phyloP scores from a whole-genome alignment of 2,797 vertebrate genomes.

The Cheirogaleus major region DNA sequence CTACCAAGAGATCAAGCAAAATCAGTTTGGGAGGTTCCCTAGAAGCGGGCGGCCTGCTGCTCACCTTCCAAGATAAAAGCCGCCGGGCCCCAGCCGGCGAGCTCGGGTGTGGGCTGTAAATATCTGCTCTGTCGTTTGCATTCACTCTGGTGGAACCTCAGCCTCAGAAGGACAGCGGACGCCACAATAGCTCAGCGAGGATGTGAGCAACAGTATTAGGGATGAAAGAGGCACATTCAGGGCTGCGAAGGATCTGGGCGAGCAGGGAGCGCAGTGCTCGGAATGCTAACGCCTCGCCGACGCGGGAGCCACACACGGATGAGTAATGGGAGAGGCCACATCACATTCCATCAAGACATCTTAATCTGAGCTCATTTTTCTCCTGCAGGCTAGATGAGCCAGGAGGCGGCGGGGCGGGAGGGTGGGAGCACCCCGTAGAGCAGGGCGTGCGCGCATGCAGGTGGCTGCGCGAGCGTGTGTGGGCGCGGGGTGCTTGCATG shows the following conservation, averaged over 20 bases:
- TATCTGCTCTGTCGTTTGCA: fast-evolving
- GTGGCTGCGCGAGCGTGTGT: fast-evolving
- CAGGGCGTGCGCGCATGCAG: not conserved
- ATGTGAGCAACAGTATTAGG: conserved; percentile 58
- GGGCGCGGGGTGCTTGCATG: not conserved
- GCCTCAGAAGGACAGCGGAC: conserved; percentile 20
- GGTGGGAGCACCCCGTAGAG: fast-evolving
- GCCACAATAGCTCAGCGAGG: not conserved
- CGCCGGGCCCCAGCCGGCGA: fast-evolving
- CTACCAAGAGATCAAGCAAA: not conserved
- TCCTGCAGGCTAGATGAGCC: fast-evolving
- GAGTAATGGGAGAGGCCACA: fast-evolving
- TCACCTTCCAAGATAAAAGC: not conserved
- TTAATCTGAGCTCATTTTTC: not conserved
- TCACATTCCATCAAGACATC: fast-evolving
- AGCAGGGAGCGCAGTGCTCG: not conserved
- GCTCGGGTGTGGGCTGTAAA: not conserved
- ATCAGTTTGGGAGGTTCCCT: not conserved
- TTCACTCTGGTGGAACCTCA: not conserved
- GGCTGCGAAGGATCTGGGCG: not conserved
- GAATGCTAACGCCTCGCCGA: not conserved
- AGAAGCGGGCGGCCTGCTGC: fast-evolving
- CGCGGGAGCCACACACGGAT: not conserved
- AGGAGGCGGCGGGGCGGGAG: fast-evolving
- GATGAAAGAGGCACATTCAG: conserved; percentile 62